These are phyloP conservation scores for Seriola quinqueradiata DNA, from an alignment of 2,113 vertebrate genomes.

Conservation along the genomic window DNA sequence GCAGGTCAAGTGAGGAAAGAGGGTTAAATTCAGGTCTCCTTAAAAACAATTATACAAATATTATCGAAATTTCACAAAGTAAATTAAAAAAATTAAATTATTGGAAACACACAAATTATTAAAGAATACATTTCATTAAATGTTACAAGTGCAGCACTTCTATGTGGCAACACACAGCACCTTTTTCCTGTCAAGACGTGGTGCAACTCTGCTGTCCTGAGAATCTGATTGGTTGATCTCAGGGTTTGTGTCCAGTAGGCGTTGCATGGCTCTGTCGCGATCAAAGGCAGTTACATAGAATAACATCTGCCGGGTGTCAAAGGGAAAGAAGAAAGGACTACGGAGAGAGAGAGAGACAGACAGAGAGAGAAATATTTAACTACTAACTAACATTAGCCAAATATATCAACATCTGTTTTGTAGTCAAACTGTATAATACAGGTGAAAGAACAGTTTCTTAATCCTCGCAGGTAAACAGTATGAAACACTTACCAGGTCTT, in stretches of 20 bases:
- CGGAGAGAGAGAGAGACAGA: slow-evolving; percentile 22
- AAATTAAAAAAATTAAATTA: not conserved
- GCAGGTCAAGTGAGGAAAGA: not conserved
- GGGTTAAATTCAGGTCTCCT: not conserved
- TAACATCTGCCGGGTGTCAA: slow-evolving; percentile 99
- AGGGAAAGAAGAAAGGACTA: slow-evolving; percentile 99
- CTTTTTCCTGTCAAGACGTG: slow-evolving; percentile 98
- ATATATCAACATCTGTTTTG: not conserved
- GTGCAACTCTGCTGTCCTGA: slow-evolving; percentile 98
- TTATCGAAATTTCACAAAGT: not conserved
- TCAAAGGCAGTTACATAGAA: slow-evolving; percentile 99
- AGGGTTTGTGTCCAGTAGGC: slow-evolving; percentile 97
- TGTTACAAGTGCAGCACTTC: not conserved
- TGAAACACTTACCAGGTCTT: slow-evolving; percentile 92
- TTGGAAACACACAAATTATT: not conserved
- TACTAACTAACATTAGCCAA: not conserved
- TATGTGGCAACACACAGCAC: slow-evolving; percentile 73
- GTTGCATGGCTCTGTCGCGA: slow-evolving; percentile 98
- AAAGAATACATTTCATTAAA: not conserved
- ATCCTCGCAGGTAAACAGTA: not conserved
- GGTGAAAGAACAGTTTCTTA: not conserved
- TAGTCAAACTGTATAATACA: not conserved
- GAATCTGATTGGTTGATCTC: slow-evolving; percentile 99
- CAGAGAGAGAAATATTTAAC: not conserved
- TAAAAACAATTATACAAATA: too few relatives aligned